phyloP scores from a whole-genome alignment of 2,888 invertebrate species.

The Agrochola circellaris region DNA sequence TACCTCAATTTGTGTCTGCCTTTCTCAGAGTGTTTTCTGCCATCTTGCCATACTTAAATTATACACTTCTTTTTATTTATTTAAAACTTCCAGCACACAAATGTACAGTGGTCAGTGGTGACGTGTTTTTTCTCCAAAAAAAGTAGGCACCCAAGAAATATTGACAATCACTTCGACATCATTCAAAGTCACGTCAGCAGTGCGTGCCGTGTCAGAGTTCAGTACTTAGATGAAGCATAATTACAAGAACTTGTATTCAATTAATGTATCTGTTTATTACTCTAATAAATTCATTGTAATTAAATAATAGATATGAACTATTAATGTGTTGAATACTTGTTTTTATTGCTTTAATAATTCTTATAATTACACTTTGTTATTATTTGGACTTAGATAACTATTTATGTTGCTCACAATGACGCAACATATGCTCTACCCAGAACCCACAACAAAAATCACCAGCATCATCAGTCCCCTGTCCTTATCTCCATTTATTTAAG shows the following conservation, averaged over 20 bases:
- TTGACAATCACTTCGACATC: neutral
- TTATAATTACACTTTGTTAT: neutral
- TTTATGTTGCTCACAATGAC: neutral
- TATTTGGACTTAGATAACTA: too few relatives aligned
- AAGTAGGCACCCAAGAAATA: neutral
- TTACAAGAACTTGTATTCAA: slow-evolving; percentile 10
- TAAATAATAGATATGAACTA: neutral
- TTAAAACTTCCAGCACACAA: too few relatives aligned
- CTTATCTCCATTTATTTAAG: too few relatives aligned
- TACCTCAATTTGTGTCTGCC: neutral
- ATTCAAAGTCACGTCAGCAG: slow-evolving; percentile 10
- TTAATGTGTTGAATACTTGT: neutral
- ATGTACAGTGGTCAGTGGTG: too few relatives aligned
- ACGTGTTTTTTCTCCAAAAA: too few relatives aligned
- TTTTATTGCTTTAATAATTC: slow-evolving; percentile 8
- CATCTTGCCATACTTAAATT: too few relatives aligned
- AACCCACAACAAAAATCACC: neutral
- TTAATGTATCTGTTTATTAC: slow-evolving; percentile 24
- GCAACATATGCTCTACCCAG: neutral
- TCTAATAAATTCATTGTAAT: slow-evolving; percentile 15
- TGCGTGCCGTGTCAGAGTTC: slow-evolving; percentile 42
- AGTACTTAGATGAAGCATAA: slow-evolving; percentile 1
- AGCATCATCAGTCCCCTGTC: neutral
- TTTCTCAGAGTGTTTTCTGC: neutral
- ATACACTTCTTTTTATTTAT: too few relatives aligned